Conservation (phyloP, 2,888 invertebrate genomes). For the Drosophila kuntzei region DNA sequence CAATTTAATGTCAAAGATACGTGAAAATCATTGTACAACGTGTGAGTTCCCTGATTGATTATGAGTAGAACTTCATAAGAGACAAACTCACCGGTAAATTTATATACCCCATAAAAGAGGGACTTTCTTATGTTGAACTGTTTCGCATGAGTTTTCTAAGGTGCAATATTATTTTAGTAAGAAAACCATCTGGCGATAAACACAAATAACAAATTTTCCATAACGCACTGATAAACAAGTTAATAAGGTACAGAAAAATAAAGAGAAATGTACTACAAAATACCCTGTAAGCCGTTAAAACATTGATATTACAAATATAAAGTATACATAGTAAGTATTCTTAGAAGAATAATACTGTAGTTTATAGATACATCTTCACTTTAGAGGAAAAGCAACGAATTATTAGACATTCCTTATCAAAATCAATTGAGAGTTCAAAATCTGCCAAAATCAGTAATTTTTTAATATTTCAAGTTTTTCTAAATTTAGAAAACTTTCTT, state of each 20-base stretch:
- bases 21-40: constrained; percentile 17
- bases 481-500: not conserved
- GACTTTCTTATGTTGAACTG: not conserved
- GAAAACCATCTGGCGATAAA: constrained; percentile 34
- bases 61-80: not conserved
- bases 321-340: too few relatives aligned
- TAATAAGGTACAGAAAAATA: not conserved
- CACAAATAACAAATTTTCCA: constrained; percentile 19
- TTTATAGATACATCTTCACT: too few relatives aligned
- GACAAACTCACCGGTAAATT: not conserved
- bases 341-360: too few relatives aligned
- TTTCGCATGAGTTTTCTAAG: not conserved
- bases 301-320: not conserved
- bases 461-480: too few relatives aligned
- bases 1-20: constrained; percentile 46
- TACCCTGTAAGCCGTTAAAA: not conserved
- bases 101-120: not conserved
- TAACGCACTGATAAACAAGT: constrained; percentile 14
- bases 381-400: too few relatives aligned
- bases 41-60: constrained; percentile 19
- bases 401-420: too few relatives aligned
- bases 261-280: not conserved
- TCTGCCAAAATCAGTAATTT: too few relatives aligned
- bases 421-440: too few relatives aligned
- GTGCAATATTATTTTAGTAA: not conserved